Conservation (phyloP, 2,797 vertebrate species). For the Phaenicophaeus curvirostris region DNA sequence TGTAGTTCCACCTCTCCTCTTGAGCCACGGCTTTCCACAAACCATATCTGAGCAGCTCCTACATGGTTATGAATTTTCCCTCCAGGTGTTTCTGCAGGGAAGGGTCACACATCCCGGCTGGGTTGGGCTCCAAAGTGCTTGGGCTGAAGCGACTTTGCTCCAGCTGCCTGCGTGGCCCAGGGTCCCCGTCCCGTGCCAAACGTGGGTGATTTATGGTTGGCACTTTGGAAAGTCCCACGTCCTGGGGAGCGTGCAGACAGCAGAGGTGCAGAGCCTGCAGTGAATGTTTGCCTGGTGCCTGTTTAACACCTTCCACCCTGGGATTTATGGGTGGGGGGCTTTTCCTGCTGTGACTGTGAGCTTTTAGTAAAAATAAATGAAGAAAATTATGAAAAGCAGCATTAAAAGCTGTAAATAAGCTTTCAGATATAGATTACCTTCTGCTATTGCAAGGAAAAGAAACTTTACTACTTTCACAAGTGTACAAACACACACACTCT, state of each 20-base stretch:
- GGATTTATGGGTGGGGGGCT: not conserved
- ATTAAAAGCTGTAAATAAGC: constrained; percentile 28
- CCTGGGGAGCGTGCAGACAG: not conserved
- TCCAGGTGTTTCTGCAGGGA: not conserved
- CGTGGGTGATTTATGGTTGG: fast-evolving
- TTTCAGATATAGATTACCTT: not conserved
- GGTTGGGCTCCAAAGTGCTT: not conserved
- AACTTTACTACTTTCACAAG: not conserved
- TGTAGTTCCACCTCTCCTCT: not conserved
- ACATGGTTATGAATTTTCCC: fast-evolving
- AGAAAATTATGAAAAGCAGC: constrained; percentile 29
- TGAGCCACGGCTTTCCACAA: not conserved
- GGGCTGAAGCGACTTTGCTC: not conserved
- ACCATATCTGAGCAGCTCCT: not conserved
- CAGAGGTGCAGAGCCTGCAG: not conserved
- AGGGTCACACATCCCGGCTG: not conserved
- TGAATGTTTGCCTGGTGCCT: not conserved
- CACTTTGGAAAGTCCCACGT: not conserved
- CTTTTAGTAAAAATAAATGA: not conserved
- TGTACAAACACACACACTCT: not conserved
- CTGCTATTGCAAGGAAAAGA: not conserved
- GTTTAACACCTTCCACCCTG: not conserved
- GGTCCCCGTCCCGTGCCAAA: not conserved
- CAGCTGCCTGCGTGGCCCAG: not conserved
- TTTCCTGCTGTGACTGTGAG: not conserved